Evolutionary conservation across 1,140 invertebrate genomes (phyloP).

Genomic region (Paralvinella palmiformis): DNA sequence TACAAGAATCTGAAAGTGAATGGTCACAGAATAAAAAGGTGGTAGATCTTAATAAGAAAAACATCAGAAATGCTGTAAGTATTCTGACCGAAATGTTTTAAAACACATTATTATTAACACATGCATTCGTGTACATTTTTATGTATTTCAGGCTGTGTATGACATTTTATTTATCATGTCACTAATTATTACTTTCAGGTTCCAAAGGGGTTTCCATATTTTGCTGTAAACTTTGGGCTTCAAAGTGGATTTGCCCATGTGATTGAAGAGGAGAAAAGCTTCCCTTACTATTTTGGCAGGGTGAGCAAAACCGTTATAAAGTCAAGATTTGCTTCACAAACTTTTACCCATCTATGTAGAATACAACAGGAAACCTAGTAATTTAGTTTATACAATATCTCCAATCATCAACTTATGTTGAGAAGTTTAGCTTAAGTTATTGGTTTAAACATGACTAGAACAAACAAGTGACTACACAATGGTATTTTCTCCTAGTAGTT

Average conservation of each 20-base stretch:
- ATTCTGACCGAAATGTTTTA: not conserved
- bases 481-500: not conserved
- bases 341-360: not conserved
- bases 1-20: conserved; percentile 87
- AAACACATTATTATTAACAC: not conserved
- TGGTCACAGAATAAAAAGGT: conserved; percentile 94
- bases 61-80: conserved; percentile 64
- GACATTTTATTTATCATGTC: not conserved
- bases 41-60: conserved; percentile 66
- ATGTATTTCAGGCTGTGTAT: conserved; percentile 5
- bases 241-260: conserved; percentile 89
- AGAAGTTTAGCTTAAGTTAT: not conserved
- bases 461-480: not conserved
- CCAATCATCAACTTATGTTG: not conserved
- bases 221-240: conserved; percentile 82
- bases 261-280: conserved; percentile 85
- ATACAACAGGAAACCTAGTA: not conserved
- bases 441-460: not conserved
- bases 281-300: conserved; percentile 85
- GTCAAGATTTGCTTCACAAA: not conserved
- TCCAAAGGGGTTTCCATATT: conserved; percentile 91
- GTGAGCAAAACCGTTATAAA: conserved; percentile 52
- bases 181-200: conserved; percentile 50
- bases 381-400: not conserved
- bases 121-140: not conserved